These are phyloP conservation scores for Crepidodera aurea DNA, from an alignment of 2,888 invertebrate species.

Conservation along the genomic window DNA sequence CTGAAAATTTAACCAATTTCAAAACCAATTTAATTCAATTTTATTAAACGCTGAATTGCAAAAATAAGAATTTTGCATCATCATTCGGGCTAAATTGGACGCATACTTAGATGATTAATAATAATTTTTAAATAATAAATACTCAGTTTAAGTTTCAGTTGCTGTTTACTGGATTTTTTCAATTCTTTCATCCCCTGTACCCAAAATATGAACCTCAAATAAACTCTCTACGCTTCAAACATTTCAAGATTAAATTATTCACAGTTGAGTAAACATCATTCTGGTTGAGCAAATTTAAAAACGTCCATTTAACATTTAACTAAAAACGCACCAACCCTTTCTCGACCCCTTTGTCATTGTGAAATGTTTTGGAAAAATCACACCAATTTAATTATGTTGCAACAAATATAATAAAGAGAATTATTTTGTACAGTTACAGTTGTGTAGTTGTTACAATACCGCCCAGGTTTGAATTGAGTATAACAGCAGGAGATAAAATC, in stretches of 20 bases:
- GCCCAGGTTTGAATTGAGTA: conserved; percentile 32
- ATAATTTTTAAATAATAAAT: no score
- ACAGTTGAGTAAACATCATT: conserved; percentile 51
- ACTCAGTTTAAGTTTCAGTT: no score
- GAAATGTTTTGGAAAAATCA: conserved; percentile 62
- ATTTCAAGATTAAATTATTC: conserved; percentile 50
- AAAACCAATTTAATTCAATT: no score
- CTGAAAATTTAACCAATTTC: no score
- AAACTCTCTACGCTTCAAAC: conserved; percentile 26
- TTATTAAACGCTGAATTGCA: no score
- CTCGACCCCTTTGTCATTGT: conserved; percentile 50
- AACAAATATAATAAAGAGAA: conserved; percentile 48
- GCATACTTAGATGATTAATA: no score
- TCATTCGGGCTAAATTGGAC: no score
- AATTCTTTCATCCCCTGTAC: no score
- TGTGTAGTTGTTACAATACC: conserved; percentile 22
- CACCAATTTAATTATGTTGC: conserved; percentile 60
- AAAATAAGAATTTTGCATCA: no score
- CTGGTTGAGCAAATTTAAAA: conserved; percentile 51
- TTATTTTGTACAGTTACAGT: conserved; percentile 34
- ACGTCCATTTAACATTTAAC: conserved; percentile 49
- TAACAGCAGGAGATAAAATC: conserved; percentile 9
- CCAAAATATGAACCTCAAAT: no score
- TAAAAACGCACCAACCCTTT: conserved; percentile 60
- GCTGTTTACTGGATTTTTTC: no score